phyloP scores from a whole-genome alignment of 2,113 vertebrate species.

The Cichladusa arquata region DNA sequence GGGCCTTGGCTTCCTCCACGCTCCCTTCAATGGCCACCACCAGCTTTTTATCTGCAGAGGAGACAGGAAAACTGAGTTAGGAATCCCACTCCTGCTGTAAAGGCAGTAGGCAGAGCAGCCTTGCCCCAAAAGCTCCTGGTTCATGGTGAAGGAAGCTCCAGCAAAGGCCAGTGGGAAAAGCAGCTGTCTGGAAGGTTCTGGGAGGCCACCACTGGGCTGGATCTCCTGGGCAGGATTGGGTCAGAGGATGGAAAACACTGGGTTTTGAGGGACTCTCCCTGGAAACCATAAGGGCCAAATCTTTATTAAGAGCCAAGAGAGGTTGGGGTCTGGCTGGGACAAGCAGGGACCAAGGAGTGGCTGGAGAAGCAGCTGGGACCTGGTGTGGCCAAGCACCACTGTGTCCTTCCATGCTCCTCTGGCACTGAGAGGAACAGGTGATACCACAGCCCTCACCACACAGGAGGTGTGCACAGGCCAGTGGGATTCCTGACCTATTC shows the following conservation, averaged over 20 bases:
- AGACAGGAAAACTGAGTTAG: neutral
- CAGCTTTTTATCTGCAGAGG: slow-evolving; percentile 87
- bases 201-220: neutral
- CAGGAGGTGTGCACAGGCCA: neutral
- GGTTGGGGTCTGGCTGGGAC: neutral
- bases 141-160: neutral
- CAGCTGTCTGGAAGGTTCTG: rapidly evolving
- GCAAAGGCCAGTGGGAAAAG: neutral
- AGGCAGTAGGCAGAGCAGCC: neutral
- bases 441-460: neutral
- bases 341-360: rapidly evolving
- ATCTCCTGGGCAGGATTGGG: neutral
- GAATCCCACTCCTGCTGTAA: neutral
- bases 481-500: neutral
- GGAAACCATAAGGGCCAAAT: neutral
- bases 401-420: rapidly evolving
- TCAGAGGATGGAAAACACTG: neutral
- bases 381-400: neutral
- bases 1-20: slow-evolving; percentile 94
- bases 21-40: slow-evolving; percentile 88
- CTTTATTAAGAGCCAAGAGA: neutral
- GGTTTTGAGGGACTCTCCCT: neutral
- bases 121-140: neutral
- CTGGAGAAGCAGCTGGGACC: neutral
- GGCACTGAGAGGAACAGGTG: neutral